Conservation (phyloP, 2,888 invertebrate species). For the Stenoptilia bipunctidactyla region DNA sequence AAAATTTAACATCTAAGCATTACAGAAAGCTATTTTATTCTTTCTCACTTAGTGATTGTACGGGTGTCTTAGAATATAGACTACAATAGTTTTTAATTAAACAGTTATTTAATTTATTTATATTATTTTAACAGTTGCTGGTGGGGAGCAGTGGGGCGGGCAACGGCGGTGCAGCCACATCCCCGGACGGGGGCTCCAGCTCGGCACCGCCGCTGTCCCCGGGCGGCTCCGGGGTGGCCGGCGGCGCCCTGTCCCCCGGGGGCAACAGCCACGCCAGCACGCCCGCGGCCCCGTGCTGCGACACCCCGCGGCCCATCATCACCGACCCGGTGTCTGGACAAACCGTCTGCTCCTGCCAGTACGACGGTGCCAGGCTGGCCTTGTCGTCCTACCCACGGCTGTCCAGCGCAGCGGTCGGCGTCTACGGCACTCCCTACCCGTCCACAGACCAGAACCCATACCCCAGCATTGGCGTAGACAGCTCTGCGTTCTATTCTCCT, state of each 20-base stretch:
- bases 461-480: conserved; percentile 92
- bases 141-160: conserved; percentile 83
- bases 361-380: conserved; percentile 89
- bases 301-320: conserved; percentile 91
- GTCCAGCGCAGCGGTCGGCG: conserved; percentile 81
- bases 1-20: too few relatives aligned
- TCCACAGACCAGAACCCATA: conserved; percentile 94
- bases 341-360: conserved; percentile 94
- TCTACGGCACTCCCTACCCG: conserved; percentile 90
- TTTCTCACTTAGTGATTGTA: too few relatives aligned
- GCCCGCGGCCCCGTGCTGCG: conserved; percentile 81
- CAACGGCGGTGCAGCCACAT: conserved; percentile 79
- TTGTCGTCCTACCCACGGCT: conserved; percentile 84
- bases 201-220: conserved; percentile 82
- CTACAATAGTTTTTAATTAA: too few relatives aligned
- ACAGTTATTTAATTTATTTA: too few relatives aligned
- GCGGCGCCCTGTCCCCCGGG: conserved; percentile 71
- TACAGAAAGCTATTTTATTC: too few relatives aligned
- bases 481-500: conserved; percentile 95
- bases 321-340: conserved; percentile 94
- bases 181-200: conserved; percentile 77
- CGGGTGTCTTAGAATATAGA: too few relatives aligned
- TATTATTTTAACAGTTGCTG: conserved; percentile 71
- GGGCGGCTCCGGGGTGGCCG: conserved; percentile 76
- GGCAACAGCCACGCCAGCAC: conserved; percentile 66